Conservation (phyloP, 2,113 vertebrate species). For the Amphilophus citrinellus region DNA sequence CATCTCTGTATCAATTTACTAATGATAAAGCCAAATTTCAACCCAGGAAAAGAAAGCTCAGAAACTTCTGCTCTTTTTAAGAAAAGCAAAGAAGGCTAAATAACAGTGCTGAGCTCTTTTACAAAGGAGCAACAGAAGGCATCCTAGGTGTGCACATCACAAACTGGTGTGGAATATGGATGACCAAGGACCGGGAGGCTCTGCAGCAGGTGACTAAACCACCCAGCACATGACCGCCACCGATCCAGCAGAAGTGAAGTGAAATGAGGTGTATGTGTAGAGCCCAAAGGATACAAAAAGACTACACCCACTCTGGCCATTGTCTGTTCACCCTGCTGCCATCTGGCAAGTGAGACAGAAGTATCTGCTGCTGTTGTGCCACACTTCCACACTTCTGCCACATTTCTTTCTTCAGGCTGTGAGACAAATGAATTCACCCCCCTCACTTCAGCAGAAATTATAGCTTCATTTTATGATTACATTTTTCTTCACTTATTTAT, state of each 20-base stretch:
- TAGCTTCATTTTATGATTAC: not conserved
- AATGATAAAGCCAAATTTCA: not conserved
- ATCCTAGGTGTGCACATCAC: not conserved
- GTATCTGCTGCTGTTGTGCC: not conserved
- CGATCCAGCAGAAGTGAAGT: not conserved
- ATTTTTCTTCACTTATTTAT: too few relatives aligned
- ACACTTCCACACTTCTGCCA: not conserved
- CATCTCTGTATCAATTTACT: not conserved
- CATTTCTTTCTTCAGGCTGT: not conserved
- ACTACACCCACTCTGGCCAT: not conserved
- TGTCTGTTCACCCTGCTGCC: slow-evolving; percentile 1
- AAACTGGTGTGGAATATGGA: not conserved
- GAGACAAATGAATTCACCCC: not conserved
- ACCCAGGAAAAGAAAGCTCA: not conserved
- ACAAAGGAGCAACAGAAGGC: not conserved
- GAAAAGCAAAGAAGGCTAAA: not conserved
- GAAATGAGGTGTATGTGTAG: not conserved
- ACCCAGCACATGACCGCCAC: not conserved
- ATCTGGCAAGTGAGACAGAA: slow-evolving; percentile 12
- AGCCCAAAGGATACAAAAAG: not conserved
- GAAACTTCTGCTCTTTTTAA: not conserved
- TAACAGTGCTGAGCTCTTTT: not conserved
- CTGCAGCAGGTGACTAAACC: not conserved
- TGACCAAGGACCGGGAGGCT: not conserved
- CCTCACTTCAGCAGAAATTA: not conserved